Conservation (phyloP, 1,140 invertebrate genomes). For the Hycleus phaleratus region DNA sequence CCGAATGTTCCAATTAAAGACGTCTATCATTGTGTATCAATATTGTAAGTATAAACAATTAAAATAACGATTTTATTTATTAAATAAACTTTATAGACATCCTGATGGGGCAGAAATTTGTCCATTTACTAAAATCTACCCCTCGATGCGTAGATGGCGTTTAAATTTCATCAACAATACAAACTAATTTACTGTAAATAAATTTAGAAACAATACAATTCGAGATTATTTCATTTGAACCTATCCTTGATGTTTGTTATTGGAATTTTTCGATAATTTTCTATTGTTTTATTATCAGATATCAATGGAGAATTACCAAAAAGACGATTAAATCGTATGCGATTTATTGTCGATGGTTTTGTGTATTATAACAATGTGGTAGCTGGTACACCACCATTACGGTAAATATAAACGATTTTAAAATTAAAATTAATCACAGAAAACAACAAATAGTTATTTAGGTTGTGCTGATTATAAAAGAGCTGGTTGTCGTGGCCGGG, state of each 20-base stretch:
- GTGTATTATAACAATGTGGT: slow-evolving; percentile 32
- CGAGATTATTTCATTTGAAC: too few relatives aligned
- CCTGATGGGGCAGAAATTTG: slow-evolving; percentile 13
- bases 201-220: neutral
- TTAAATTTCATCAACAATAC: slow-evolving; percentile 1
- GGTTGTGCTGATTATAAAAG: slow-evolving; percentile 27
- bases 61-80: neutral
- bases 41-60: slow-evolving; percentile 15
- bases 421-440: neutral
- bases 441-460: slow-evolving; percentile 16
- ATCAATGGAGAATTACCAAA: slow-evolving; percentile 3
- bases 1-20: slow-evolving; percentile 1
- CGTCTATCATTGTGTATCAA: slow-evolving; percentile 9
- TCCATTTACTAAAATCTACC: slow-evolving; percentile 10
- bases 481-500: slow-evolving; percentile 27
- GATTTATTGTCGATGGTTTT: slow-evolving; percentile 27
- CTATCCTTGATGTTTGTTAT: too few relatives aligned
- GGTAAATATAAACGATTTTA: slow-evolving; percentile 21
- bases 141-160: slow-evolving; percentile 21
- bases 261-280: too few relatives aligned
- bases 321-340: slow-evolving; percentile 19
- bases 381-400: slow-evolving; percentile 27
- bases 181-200: neutral
- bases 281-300: neutral
- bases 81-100: slow-evolving; percentile 10